phyloP scores from a whole-genome alignment of 2,797 vertebrate species.

The Prionace glauca region DNA sequence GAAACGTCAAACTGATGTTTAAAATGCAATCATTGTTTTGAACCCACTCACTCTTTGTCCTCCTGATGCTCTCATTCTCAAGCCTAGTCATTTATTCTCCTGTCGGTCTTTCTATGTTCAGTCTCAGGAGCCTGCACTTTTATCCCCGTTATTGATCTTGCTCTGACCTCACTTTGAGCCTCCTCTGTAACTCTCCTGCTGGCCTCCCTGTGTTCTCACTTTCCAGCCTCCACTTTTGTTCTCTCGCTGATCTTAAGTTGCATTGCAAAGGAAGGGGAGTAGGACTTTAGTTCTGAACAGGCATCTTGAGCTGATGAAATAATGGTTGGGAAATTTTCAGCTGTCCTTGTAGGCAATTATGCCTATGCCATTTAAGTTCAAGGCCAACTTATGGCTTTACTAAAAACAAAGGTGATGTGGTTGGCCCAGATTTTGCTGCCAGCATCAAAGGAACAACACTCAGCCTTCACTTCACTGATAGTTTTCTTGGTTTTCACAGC shows the following conservation, averaged over 20 bases:
- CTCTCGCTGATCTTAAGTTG: neutral
- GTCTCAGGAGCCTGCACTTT: neutral
- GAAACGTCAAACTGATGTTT: neutral
- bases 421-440: neutral
- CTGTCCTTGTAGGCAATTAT: neutral
- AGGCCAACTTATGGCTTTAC: neutral
- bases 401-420: neutral
- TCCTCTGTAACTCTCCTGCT: neutral
- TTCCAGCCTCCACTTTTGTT: neutral
- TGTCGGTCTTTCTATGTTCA: neutral
- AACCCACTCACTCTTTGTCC: neutral
- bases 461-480: neutral
- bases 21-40: neutral
- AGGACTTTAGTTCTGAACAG: neutral
- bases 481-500: neutral
- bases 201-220: neutral
- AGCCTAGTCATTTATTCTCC: neutral
- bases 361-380: neutral
- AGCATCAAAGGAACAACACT: neutral
- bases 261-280: neutral
- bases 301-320: neutral
- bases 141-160: neutral
- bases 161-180: neutral
- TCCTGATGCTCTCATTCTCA: neutral
- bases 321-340: neutral